These are phyloP conservation scores for Chelonus insularis DNA, from an alignment of 1,140 invertebrate genomes.

Conservation along the genomic window DNA sequence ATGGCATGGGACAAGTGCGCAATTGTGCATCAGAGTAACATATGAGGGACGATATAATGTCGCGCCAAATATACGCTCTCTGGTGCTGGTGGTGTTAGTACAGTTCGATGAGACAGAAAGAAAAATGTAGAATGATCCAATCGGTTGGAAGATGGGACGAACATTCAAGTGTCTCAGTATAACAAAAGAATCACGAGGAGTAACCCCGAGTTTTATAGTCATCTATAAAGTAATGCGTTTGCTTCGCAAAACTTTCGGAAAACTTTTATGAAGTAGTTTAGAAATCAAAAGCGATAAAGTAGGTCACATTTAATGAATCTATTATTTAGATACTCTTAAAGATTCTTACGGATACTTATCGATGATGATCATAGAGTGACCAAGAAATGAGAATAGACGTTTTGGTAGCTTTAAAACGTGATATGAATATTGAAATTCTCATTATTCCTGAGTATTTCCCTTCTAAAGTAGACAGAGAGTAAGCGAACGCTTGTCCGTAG, in stretches of 20 bases:
- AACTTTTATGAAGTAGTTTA: constrained; percentile 2
- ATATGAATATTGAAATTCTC: constrained; percentile 58
- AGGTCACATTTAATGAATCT: constrained; percentile 14
- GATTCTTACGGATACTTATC: too few relatives aligned
- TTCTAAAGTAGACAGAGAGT: constrained; percentile 18
- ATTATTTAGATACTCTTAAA: background rate
- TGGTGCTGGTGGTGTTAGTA: background rate
- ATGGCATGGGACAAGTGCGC: constrained; percentile 1
- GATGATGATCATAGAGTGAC: background rate
- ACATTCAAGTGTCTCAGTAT: constrained; percentile 11
- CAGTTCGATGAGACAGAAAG: constrained; percentile 2
- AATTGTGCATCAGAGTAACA: background rate
- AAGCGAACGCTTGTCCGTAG: constrained; percentile 31
- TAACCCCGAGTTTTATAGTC: constrained; percentile 11
- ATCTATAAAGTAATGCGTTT: background rate
- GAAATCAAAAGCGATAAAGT: background rate
- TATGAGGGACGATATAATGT: constrained; percentile 16
- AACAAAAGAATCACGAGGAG: constrained; percentile 17
- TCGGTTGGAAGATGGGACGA: constrained; percentile 22
- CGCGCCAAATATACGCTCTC: constrained; percentile 17
- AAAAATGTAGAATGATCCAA: constrained; percentile 11
- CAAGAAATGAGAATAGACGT: background rate
- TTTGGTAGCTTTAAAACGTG: constrained; percentile 28
- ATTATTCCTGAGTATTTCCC: constrained; percentile 45
- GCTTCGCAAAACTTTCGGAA: background rate